Evolutionary conservation across 64 coral and sea anemone genomes (phyloP).

Genomic region (Montipora efflorescens): DNA sequence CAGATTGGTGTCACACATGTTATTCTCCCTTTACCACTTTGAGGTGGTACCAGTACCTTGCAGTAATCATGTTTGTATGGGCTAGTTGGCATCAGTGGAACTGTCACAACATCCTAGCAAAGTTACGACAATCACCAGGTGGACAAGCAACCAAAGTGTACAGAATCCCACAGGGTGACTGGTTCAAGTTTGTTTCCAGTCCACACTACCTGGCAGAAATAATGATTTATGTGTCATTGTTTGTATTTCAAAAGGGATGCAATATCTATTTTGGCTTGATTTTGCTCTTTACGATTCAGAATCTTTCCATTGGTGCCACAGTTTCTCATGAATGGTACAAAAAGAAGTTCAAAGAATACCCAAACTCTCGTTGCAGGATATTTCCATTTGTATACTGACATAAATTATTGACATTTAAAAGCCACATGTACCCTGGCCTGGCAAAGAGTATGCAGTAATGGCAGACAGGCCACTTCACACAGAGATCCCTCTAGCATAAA

Average conservation of each 20-base stretch:
- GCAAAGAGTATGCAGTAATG: too few species aligned
- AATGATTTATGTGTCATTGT: conserved; percentile 90
- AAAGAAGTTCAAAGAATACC: conserved; percentile 91
- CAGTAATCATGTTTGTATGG: conserved; percentile 78
- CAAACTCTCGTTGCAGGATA: conserved; percentile 82
- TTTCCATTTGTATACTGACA: conserved; percentile 80
- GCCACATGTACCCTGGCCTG: too few species aligned
- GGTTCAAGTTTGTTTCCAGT: conserved; percentile 90
- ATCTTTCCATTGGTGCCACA: conserved; percentile 79
- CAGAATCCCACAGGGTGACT: conserved; percentile 94
- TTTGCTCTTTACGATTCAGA: conserved; percentile 83
- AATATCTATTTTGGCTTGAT: conserved; percentile 79
- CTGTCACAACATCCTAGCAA: conserved; percentile 87
- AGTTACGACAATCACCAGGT: conserved; percentile 54
- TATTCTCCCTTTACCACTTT: conserved; percentile 27
- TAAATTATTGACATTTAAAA: too few species aligned
- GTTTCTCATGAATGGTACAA: conserved; percentile 92
- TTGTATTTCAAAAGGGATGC: conserved; percentile 73
- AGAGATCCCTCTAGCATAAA: too few species aligned
- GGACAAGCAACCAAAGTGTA: conserved; percentile 56
- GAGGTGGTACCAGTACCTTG: conserved; percentile 66
- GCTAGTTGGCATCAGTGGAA: conserved; percentile 88
- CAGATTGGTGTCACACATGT: conserved; percentile 81
- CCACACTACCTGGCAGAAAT: conserved; percentile 99
- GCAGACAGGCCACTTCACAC: too few species aligned